Percentiles rank a stretch among this genome's conserved stretches.
Conservation (phyloP, 2,113 vertebrate genomes). For the Bostrychus sinensis region DNA sequence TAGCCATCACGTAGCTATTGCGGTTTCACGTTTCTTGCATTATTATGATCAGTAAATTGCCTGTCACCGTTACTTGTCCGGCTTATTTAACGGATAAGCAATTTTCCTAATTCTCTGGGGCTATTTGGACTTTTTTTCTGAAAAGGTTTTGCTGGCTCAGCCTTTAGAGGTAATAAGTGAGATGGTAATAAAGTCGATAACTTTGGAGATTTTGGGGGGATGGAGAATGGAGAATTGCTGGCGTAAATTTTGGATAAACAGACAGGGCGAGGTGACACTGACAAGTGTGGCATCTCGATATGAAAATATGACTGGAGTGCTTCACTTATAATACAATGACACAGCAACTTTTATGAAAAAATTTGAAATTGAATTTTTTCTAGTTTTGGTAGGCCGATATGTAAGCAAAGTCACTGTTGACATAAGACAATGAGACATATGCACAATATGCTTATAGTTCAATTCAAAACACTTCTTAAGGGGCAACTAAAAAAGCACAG, state of each 20-base stretch:
- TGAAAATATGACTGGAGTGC: conserved; percentile 1
- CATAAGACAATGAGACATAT: too few relatives aligned
- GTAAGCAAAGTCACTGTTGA: too few relatives aligned
- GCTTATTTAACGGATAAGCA: conserved; percentile 61
- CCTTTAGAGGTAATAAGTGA: conserved; percentile 22
- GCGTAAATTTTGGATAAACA: conserved; percentile 32
- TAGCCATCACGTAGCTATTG: conserved; percentile 40
- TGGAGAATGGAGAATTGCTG: conserved; percentile 14
- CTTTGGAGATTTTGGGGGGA: neutral
- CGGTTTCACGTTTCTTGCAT: conserved; percentile 57
- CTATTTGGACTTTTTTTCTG: conserved; percentile 41
- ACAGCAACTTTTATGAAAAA: too few relatives aligned
- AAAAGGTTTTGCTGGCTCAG: conserved; percentile 33
- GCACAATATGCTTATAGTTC: too few relatives aligned
- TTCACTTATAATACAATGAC: conserved; percentile 1
- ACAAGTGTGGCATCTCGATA: conserved; percentile 3
- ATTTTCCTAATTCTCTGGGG: conserved; percentile 40
- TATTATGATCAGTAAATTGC: conserved; percentile 60
- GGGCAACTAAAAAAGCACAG: too few relatives aligned
- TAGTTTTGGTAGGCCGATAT: too few relatives aligned
- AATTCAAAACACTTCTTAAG: too few relatives aligned
- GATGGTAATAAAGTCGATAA: conserved; percentile 1
- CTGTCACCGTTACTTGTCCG: conserved; percentile 53
- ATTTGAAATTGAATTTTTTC: too few relatives aligned
- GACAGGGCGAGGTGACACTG: conserved; percentile 31